Evolutionary conservation across 1,140 invertebrate species (phyloP).

Genomic region (Nixonia krombeini): DNA sequence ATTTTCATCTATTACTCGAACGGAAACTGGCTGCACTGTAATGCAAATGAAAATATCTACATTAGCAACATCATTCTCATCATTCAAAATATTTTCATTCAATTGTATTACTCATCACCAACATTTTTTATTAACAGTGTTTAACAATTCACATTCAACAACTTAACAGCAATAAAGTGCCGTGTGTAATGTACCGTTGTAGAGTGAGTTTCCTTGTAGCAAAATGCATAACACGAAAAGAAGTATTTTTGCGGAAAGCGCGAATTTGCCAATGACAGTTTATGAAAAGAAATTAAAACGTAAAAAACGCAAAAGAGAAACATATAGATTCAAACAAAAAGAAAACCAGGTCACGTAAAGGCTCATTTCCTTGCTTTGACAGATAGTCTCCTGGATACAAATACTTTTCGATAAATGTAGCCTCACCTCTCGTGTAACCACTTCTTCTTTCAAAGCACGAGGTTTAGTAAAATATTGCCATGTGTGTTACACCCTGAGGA

Average conservation of each 20-base stretch:
- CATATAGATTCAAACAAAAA: too few species aligned
- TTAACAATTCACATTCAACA: too few species aligned
- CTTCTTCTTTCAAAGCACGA: conserved; percentile 28
- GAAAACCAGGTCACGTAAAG: conserved; percentile 19
- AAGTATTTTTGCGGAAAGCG: conserved; percentile 22
- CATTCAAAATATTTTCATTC: too few species aligned
- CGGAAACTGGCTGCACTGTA: conserved; percentile 80
- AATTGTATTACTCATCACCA: too few species aligned
- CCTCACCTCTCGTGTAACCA: too few species aligned
- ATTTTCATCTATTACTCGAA: conserved; percentile 75
- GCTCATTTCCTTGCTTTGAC: conserved; percentile 25
- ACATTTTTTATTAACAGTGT: too few species aligned
- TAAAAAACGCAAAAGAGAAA: too few species aligned
- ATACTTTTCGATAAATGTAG: conserved; percentile 56
- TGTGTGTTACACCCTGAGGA: conserved; percentile 9
- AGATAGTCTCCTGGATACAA: conserved; percentile 38
- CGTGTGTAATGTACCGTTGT: too few species aligned
- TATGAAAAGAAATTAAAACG: conserved; percentile 7
- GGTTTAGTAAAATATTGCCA: conserved; percentile 17
- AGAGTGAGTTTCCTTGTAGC: conserved; percentile 7
- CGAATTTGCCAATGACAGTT: conserved; percentile 14
- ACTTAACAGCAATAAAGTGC: too few species aligned
- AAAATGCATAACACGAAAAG: conserved; percentile 14
- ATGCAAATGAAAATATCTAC: too few species aligned
- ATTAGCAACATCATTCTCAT: too few species aligned